Evolutionary conservation across 2,113 vertebrate species (phyloP).

Genomic region (Craseonycteris thonglongyai): DNA sequence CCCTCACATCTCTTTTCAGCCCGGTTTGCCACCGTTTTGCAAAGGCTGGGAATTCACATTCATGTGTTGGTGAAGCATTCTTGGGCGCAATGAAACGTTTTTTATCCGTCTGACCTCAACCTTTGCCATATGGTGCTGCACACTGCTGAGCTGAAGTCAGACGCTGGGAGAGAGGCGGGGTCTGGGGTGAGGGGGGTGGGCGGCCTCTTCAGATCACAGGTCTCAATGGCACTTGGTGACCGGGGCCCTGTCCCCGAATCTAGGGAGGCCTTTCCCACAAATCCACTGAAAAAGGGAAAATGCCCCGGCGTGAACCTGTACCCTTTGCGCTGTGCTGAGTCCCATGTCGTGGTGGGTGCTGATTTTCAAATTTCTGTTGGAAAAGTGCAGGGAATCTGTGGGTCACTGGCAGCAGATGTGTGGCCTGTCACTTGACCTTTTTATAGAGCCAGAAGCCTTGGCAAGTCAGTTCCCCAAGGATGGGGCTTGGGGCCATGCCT

Average conservation of each 20-base stretch:
- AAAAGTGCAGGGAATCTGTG: background rate
- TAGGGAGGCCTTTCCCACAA: constrained; percentile 30
- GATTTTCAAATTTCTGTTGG: constrained; percentile 19
- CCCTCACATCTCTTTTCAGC: constrained; percentile 75
- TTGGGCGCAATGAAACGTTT: constrained; percentile 83
- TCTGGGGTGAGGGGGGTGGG: background rate
- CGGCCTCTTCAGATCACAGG: background rate
- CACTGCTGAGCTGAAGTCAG: constrained; percentile 73
- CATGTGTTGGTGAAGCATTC: constrained; percentile 93
- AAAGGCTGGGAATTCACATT: constrained; percentile 92
- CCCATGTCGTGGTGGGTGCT: background rate
- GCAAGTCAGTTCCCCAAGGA: background rate
- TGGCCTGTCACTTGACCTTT: background rate
- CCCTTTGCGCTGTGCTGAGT: background rate
- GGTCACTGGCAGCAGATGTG: constrained; percentile 7
- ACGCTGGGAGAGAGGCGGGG: background rate
- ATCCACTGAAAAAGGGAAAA: constrained; percentile 8
- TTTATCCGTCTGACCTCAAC: constrained; percentile 94
- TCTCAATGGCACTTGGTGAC: background rate
- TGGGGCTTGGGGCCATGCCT: background rate
- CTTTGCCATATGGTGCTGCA: constrained; percentile 91
- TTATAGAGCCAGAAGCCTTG: background rate
- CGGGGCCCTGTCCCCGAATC: background rate
- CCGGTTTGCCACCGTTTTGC: constrained; percentile 88
- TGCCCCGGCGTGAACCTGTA: background rate